Conservation (phyloP, 2,113 vertebrate species). For the Mirounga angustirostris region DNA sequence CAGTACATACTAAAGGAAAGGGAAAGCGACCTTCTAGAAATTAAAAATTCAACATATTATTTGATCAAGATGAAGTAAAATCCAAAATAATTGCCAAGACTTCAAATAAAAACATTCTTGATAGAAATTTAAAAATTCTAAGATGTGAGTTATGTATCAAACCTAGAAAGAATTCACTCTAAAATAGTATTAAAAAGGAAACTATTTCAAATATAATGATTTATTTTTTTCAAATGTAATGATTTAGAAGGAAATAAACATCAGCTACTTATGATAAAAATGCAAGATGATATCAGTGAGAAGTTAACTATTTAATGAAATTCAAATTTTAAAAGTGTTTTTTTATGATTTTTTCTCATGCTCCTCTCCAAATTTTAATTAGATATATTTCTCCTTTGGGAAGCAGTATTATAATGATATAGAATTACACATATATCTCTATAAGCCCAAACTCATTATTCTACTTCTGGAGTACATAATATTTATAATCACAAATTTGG, state of each 20-base stretch:
- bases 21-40: background rate
- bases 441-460: background rate
- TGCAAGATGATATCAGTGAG: background rate
- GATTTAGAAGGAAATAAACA: background rate
- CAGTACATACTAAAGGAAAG: background rate
- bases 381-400: background rate
- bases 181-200: background rate
- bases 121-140: background rate
- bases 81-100: background rate
- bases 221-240: background rate
- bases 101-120: background rate
- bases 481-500: background rate
- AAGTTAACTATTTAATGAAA: background rate
- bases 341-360: background rate
- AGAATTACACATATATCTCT: background rate
- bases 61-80: background rate
- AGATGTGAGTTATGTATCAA: background rate
- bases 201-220: background rate
- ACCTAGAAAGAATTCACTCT: background rate
- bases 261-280: background rate
- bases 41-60: background rate
- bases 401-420: background rate
- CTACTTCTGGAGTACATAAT: background rate
- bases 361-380: background rate
- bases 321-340: background rate